phyloP scores from a whole-genome alignment of 1,140 invertebrate genomes.

The Caenorhabditis tropicalis region DNA sequence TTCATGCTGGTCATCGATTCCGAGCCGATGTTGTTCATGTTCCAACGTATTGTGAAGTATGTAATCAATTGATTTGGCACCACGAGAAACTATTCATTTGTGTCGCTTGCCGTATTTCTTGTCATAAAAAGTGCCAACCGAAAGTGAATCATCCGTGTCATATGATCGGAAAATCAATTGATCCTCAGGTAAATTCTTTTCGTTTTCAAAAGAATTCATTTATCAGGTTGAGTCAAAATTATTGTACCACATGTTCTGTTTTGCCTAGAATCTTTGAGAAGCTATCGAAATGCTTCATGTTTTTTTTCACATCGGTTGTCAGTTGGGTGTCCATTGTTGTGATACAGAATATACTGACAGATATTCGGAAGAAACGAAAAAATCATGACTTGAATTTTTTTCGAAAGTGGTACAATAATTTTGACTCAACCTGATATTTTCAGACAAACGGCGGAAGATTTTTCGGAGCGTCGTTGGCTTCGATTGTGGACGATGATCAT shows the following conservation, averaged over 20 bases:
- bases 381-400: too few relatives aligned
- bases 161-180: constrained; percentile 65
- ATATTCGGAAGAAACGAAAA: too few relatives aligned
- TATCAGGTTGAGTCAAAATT: too few relatives aligned
- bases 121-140: constrained; percentile 90
- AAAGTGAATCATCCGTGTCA: constrained; percentile 76
- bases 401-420: too few relatives aligned
- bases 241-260: too few relatives aligned
- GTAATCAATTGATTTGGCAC: constrained; percentile 91
- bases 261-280: too few relatives aligned
- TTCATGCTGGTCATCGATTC: constrained; percentile 82
- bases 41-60: constrained; percentile 92
- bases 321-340: too few relatives aligned
- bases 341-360: too few relatives aligned
- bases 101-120: constrained; percentile 87
- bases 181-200: constrained; percentile 55
- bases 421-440: constrained; percentile 52
- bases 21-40: constrained; percentile 90
- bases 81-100: constrained; percentile 87
- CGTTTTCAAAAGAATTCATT: constrained; percentile 19
- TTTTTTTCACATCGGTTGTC: too few relatives aligned
- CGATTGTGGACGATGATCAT: constrained; percentile 79
- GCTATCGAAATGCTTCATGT: too few relatives aligned
- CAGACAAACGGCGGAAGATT: constrained; percentile 74
- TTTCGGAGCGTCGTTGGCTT: constrained; percentile 81